Evolutionary conservation across 2,113 vertebrate species (phyloP).

Genomic region (Lethenteron camtschaticum): DNA sequence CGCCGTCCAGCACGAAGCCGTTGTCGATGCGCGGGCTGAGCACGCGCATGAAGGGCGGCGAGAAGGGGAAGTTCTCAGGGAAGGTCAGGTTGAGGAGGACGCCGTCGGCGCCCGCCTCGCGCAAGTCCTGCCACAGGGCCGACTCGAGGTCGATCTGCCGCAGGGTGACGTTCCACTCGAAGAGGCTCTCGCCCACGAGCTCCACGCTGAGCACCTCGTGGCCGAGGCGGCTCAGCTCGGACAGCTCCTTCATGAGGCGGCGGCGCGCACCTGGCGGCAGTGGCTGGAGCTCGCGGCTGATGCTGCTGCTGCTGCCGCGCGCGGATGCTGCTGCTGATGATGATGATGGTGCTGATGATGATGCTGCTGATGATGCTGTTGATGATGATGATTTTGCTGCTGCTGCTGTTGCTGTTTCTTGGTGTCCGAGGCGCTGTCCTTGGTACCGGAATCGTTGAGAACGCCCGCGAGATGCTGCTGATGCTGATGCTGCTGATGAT

Average conservation of each 20-base stretch:
- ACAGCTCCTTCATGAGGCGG: conserved; percentile 1
- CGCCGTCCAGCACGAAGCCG: neutral
- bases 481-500: neutral
- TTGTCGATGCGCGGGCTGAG: conserved; percentile 3
- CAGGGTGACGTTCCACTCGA: conserved; percentile 1
- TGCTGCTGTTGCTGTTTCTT: neutral
- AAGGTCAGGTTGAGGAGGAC: conserved; percentile 3
- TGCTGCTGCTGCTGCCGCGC: conserved; percentile 9
- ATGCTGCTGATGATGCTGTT: neutral
- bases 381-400: neutral
- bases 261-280: neutral
- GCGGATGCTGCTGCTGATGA: too few species aligned
- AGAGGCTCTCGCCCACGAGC: neutral
- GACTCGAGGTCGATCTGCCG: neutral
- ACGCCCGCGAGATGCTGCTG: neutral
- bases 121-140: conserved; percentile 1
- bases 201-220: neutral
- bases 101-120: neutral
- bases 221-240: neutral
- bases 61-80: conserved; percentile 3
- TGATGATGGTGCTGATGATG: neutral
- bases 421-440: neutral
- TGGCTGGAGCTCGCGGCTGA: conserved; percentile 7
- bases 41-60: conserved; percentile 2
- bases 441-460: neutral